Evolutionary conservation across 2,888 invertebrate genomes (phyloP).

Genomic region (Drepanosiphum platanoidis): DNA sequence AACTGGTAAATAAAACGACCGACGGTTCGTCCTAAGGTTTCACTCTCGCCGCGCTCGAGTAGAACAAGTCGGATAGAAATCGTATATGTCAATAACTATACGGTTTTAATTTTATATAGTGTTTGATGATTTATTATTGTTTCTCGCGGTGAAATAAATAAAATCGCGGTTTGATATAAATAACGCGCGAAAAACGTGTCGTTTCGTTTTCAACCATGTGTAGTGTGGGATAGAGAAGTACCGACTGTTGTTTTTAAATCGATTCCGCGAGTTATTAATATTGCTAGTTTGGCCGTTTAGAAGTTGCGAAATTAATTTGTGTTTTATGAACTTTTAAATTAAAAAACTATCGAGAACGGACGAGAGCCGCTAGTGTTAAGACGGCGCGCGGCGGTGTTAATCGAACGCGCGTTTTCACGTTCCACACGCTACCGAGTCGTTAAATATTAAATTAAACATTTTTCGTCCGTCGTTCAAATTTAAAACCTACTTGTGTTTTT

Average conservation of each 20-base stretch:
- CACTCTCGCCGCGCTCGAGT: too few species aligned
- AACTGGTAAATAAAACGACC: too few species aligned
- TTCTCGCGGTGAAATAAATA: slow-evolving; percentile 12
- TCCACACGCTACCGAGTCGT: background rate
- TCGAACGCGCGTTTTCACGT: background rate
- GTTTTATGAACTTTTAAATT: slow-evolving; percentile 28
- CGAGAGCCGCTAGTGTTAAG: background rate
- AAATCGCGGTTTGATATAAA: slow-evolving; percentile 8
- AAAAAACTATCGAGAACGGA: background rate
- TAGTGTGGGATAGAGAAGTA: too few species aligned
- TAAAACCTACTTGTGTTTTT: background rate
- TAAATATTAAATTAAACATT: background rate
- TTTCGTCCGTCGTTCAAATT: background rate
- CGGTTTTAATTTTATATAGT: slow-evolving; percentile 3
- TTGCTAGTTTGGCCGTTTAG: background rate
- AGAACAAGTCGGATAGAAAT: too few species aligned
- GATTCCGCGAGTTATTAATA: slow-evolving; percentile 3
- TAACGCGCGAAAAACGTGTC: background rate
- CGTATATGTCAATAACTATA: background rate
- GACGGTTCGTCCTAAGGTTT: too few species aligned
- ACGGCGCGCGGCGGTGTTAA: too few species aligned
- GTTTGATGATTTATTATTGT: slow-evolving; percentile 34
- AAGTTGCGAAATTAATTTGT: slow-evolving; percentile 15
- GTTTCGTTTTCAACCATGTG: background rate
- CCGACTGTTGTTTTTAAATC: slow-evolving; percentile 2